Base-by-base conservation (phyloP, 2,113 vertebrate species). In the Pedionomus torquatus region DNA sequence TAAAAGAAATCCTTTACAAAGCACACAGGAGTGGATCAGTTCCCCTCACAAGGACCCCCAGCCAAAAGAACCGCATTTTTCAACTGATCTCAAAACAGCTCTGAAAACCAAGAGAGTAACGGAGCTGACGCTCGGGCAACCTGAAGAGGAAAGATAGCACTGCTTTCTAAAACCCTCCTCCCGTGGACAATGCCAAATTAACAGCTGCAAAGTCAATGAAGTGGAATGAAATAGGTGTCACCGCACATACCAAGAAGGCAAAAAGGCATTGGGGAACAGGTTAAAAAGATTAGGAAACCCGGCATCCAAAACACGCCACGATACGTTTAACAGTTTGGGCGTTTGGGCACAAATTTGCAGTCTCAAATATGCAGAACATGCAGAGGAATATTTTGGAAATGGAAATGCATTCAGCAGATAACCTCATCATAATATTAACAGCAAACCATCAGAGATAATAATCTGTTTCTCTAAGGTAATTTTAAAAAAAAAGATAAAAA, bases 391-490 rank as follows among this genome's bases (percentile, higher is more conserved):
- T 74, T 89, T n/a, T 91, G 48, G 69, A 92, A 97, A 70, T 51
- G 55, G 61, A 48, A 91, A 86, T 54, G 39, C 21, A 16, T 48
- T 94, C 83, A 78, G 60, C 43, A 91, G 33, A 83, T 81, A 78
- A 91, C 78, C 39, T 89, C 78, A 75, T 60, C 68, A 39, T 35
- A 86, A 35, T 72, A 87, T 48, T 87, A 92, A 71, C 83, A 89
- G 69, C 57, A 87, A 92, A 63, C 35, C 35, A 52, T 75, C 52
- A 70, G 7, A 86, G 77, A 95, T 83, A 77, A 90, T 44, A 58
- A 95, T 89, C 91, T 82, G 69, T 78, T 92, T 91, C 72, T 96
- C 69, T 43, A 89, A 81, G 52, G 80, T 93, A 90, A 95, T 83
- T 77, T 46, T 3, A 55, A 60, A 83, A 37, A 48, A 49, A 79